A percentile compares a stretch with the other conserved stretches of the same genome.
phyloP scores from a whole-genome alignment of 2,113 vertebrate genomes.

The Hippolais icterina region DNA sequence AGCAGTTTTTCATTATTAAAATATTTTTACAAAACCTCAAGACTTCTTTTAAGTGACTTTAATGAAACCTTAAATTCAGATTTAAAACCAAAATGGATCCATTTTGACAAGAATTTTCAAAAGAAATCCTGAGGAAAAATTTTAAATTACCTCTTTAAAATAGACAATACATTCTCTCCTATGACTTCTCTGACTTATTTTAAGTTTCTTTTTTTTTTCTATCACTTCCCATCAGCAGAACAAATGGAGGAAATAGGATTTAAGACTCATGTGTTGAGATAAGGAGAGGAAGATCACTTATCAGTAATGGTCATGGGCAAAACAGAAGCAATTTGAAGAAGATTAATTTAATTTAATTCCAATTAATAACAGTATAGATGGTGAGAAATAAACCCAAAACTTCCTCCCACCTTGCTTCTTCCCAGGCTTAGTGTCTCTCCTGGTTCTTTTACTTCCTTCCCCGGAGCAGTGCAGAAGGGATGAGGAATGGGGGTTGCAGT shows the following conservation, averaged over 20 bases:
- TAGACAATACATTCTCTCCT: background rate
- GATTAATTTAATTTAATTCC: background rate
- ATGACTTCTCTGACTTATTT: background rate
- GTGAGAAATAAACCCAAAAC: background rate
- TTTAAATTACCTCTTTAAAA: background rate
- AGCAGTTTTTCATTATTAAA: background rate
- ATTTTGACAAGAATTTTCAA: background rate
- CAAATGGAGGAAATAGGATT: background rate
- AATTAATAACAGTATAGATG: background rate
- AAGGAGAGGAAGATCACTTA: background rate
- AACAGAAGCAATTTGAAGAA: background rate
- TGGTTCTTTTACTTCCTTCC: background rate
- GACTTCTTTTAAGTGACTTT: background rate
- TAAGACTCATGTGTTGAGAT: background rate
- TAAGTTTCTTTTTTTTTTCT: background rate
- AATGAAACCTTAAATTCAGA: background rate
- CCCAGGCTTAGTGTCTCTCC: background rate
- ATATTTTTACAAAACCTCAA: background rate
- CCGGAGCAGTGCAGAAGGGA: background rate
- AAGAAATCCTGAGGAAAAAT: background rate
- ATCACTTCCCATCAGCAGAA: background rate
- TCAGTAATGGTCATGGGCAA: accelerated
- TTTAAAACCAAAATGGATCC: background rate
- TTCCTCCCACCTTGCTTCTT: background rate
- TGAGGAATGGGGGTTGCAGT: background rate